Evolutionary conservation across 2,888 invertebrate species (phyloP).

Genomic region (Salticus scenicus): DNA sequence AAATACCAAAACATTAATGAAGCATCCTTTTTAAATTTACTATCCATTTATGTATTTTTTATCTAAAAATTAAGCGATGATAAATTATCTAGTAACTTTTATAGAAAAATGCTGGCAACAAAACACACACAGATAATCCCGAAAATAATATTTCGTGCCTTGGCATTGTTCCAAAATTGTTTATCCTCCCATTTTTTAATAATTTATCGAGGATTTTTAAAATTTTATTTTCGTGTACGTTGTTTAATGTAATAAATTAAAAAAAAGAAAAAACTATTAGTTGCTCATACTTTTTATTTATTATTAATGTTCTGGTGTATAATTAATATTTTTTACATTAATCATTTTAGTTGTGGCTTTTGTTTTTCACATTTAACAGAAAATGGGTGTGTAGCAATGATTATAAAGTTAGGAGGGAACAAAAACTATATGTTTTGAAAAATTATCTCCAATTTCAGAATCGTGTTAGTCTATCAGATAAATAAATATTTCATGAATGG

Average conservation of each 20-base stretch:
- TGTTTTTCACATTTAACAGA: too few species aligned
- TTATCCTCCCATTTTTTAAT: not conserved
- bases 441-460: too few species aligned
- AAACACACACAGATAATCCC: not conserved
- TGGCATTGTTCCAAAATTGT: conserved; percentile 8
- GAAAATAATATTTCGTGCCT: conserved; percentile 6
- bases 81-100: not conserved
- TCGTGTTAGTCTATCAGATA: too few species aligned
- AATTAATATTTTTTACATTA: not conserved
- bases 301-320: not conserved
- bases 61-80: not conserved
- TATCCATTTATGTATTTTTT: not conserved
- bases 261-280: too few species aligned
- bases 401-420: too few species aligned
- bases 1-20: not conserved
- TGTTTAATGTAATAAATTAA: too few species aligned
- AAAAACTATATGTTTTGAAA: too few species aligned
- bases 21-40: not conserved
- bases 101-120: not conserved
- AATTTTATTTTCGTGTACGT: too few species aligned
- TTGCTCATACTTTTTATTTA: too few species aligned
- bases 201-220: not conserved
- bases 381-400: too few species aligned
- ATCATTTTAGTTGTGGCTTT: too few species aligned
- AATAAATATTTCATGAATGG: too few species aligned